Evolutionary conservation across 2,888 invertebrate genomes (phyloP), one percentile per base, ranked within the genome.

Genomic region (Amitus sp.): DNA sequence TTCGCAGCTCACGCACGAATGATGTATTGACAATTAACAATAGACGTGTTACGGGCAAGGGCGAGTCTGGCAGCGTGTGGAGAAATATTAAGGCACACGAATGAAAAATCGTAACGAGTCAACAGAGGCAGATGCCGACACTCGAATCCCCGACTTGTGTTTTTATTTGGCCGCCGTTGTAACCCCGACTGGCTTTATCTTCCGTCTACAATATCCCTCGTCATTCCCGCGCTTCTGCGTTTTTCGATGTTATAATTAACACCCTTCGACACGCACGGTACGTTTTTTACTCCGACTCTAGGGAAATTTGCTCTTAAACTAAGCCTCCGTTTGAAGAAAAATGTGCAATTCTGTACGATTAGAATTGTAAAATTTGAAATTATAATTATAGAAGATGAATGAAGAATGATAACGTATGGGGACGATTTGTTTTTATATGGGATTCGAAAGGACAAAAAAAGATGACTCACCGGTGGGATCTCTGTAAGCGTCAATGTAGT

Each of bases 401-500:
- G n/a, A n/a, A n/a, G n/a, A n/a, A n/a, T n/a, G n/a, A n/a, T n/a
- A n/a, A n/a, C n/a, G n/a, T n/a, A n/a, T n/a, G n/a, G n/a, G n/a
- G 23, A 23, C 23, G 23, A 23, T 5, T 5, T 7, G 7, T 23
- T 23, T 23, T 23, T 23, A 5, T 23, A 7, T 5, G 23, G 4
- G 23, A 23, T 7, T 23, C 7, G 4, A 23, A 23, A 19, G 47
- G 17, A 47, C 17, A 42, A 42, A 42, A 9, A 50, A 54, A 39
- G 50, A 57, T 58, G 50, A 51, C 87, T 86, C 82, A 94, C 94
- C 93, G 76, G 92, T 91, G 28, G 93, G 89, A 82, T 94, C 94
- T 78, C 94, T 86, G 82, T 94, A 94, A 64, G 92, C 91, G 82
- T 94, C 94, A 83, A 94, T 88, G 82, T 94, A 94, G 84, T 94